A percentile compares a stretch with the other conserved stretches of the same genome.
phyloP scores from a whole-genome alignment of 2,797 vertebrate genomes.

The Anguilla obscura region DNA sequence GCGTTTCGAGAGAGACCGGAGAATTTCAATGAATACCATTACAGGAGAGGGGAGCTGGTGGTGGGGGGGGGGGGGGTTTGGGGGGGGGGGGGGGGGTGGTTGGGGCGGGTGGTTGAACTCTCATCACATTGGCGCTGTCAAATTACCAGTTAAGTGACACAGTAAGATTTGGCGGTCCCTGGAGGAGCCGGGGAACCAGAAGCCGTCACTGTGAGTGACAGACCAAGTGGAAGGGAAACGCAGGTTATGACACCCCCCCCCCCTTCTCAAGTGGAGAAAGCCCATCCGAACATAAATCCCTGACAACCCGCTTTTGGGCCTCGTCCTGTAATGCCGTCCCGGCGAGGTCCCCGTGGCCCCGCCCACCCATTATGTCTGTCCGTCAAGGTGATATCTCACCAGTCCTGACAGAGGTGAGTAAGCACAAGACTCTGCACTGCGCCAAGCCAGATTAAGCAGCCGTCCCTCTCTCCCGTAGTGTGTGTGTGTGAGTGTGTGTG shows the following conservation, averaged over 20 bases:
- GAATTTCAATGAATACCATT: conserved; percentile 21
- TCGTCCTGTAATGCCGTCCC: neutral
- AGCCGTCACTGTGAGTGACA: conserved; percentile 11
- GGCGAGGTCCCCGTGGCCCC: neutral
- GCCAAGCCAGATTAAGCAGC: neutral
- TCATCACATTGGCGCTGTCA: conserved; percentile 22
- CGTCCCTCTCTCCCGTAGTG: neutral
- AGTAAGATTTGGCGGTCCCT: neutral
- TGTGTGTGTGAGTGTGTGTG: neutral
- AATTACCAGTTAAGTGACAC: conserved; percentile 24
- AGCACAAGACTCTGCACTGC: neutral
- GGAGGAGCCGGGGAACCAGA: neutral
- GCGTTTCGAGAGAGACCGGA: neutral
- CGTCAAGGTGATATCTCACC: neutral
- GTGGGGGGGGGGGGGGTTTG: neutral
- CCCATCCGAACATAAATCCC: neutral
- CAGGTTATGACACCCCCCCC: neutral
- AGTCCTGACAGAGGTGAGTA: neutral
- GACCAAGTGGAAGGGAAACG: neutral
- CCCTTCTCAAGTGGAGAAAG: neutral
- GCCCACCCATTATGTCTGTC: neutral
- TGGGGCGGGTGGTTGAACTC: neutral
- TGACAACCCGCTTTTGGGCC: neutral
- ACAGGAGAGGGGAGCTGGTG: neutral
- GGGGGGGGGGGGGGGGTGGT: neutral